These are phyloP conservation scores for Arnoldichthys spilopterus DNA, from an alignment of 2,797 vertebrate species.

Conservation along the genomic window DNA sequence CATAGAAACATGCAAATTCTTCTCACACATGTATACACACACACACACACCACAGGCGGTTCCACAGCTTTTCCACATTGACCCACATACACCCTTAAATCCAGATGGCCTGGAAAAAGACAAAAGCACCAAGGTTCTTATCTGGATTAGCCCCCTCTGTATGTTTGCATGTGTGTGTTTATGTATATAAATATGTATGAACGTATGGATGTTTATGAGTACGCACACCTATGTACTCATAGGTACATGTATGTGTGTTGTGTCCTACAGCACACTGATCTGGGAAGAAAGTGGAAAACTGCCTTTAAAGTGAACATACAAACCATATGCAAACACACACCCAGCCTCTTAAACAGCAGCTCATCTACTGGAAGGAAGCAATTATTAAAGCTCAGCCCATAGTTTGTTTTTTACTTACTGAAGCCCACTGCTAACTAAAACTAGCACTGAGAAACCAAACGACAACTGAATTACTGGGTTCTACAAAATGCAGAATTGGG, in stretches of 20 bases:
- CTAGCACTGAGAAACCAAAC: not conserved
- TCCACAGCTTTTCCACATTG: conserved; percentile 3
- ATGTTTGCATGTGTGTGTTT: not conserved
- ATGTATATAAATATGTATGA: not conserved
- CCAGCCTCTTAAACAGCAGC: not conserved
- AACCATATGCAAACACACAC: too few species aligned
- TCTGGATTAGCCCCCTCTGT: conserved; percentile 55
- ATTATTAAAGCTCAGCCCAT: not conserved
- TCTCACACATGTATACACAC: too few species aligned
- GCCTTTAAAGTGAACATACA: too few species aligned
- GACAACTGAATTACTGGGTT: too few species aligned
- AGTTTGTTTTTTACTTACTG: too few species aligned
- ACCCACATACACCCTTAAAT: conserved; percentile 49
- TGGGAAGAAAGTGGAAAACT: too few species aligned
- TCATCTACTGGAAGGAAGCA: not conserved
- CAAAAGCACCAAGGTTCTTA: conserved; percentile 44
- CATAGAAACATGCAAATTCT: not conserved
- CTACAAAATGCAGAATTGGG: too few species aligned
- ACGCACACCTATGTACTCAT: not conserved
- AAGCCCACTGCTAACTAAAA: too few species aligned
- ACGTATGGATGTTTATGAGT: not conserved
- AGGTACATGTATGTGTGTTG: too few species aligned
- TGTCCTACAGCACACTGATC: too few species aligned
- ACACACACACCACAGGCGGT: conserved; percentile 18
- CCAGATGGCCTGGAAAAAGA: conserved; percentile 50